Conservation (phyloP, 2,113 vertebrate genomes). For the Rhea americana region DNA sequence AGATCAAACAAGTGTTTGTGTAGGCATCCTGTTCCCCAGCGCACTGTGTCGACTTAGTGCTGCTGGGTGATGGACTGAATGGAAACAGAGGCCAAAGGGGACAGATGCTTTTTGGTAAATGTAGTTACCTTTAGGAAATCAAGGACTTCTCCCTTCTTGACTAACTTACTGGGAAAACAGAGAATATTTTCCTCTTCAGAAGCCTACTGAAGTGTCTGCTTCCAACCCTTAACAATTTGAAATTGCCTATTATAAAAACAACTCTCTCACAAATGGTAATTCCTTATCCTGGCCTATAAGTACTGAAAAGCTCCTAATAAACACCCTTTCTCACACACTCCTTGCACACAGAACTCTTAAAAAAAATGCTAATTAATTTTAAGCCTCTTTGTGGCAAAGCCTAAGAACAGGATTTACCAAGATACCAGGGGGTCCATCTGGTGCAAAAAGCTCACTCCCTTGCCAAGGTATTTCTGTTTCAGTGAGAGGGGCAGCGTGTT, state of each 20-base stretch:
- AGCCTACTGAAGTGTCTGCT: neutral
- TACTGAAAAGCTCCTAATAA: conserved; percentile 32
- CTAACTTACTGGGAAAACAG: neutral
- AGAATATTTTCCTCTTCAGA: neutral
- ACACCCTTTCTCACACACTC: conserved; percentile 29
- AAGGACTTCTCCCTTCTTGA: neutral
- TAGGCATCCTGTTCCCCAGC: neutral
- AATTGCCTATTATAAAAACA: neutral
- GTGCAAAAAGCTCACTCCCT: conserved; percentile 35
- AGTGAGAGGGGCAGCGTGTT: neutral
- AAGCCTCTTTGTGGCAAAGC: conserved; percentile 74
- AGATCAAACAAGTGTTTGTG: neutral
- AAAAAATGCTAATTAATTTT: conserved; percentile 71
- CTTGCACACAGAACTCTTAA: neutral
- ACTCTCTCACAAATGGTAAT: neutral
- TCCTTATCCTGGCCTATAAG: neutral
- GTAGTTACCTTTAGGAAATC: neutral
- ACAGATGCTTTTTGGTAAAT: neutral
- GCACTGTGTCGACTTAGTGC: neutral
- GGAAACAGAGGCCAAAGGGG: neutral
- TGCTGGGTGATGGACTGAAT: neutral
- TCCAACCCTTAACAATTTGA: neutral
- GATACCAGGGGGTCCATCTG: conserved; percentile 69
- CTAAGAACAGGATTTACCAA: conserved; percentile 63
- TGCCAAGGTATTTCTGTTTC: conserved; percentile 31